phyloP scores from a whole-genome alignment of 1,140 invertebrate species.

The Anastatus disparis region DNA sequence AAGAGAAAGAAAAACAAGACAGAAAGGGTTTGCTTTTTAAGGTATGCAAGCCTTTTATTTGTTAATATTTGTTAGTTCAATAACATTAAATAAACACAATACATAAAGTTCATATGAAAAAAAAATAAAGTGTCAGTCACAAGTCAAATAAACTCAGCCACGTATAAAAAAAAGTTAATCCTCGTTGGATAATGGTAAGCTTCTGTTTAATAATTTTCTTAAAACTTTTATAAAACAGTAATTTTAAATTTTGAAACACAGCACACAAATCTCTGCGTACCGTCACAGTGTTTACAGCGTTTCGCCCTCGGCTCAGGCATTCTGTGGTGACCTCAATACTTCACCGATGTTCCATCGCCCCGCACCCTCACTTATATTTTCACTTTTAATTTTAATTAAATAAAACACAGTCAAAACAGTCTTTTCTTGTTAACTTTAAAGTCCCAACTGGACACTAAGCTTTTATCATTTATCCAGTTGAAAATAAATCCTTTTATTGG shows the following conservation, averaged over 20 bases:
- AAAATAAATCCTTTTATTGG: too few species aligned
- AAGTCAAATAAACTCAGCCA: neutral
- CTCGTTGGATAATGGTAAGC: slow-evolving; percentile 1
- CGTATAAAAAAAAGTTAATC: slow-evolving; percentile 1
- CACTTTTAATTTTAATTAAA: too few species aligned
- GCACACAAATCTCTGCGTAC: slow-evolving; percentile 51
- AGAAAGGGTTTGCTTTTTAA: neutral
- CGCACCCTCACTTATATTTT: slow-evolving; percentile 33
- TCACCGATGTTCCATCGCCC: slow-evolving; percentile 66
- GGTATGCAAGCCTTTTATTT: slow-evolving; percentile 26
- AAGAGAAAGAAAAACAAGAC: neutral
- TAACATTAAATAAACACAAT: slow-evolving; percentile 20
- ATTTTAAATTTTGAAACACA: neutral
- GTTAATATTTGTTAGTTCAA: slow-evolving; percentile 41
- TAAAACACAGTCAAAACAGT: too few species aligned
- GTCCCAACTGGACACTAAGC: too few species aligned
- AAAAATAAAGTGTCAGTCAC: neutral
- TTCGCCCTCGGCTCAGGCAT: slow-evolving; percentile 68
- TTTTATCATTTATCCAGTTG: too few species aligned
- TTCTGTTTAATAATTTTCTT: neutral
- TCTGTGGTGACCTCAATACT: slow-evolving; percentile 65
- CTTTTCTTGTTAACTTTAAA: too few species aligned
- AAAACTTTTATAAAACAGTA: neutral
- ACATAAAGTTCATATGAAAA: neutral
- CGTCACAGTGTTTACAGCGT: slow-evolving; percentile 69